Base-by-base conservation (phyloP, 1,140 invertebrate species). In the Acromyrmex charruanus region DNA sequence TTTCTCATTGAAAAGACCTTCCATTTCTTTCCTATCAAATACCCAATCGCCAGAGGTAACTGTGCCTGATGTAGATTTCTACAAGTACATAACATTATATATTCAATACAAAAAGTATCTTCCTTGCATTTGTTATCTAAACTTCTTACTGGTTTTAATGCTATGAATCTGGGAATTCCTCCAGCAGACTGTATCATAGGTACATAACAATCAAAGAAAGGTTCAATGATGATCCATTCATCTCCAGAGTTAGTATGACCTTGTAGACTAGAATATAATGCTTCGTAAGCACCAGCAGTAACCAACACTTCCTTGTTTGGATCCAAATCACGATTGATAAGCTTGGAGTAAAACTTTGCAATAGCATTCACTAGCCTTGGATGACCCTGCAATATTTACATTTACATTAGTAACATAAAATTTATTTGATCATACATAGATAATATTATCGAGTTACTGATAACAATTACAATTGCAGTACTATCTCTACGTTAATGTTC, bases 191-290 rank as follows among this genome's bases (percentile, higher is more conserved):
- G 96, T 1, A 99, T 97, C 98, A 99, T 99, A 2, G 99, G 98
- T 86, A 98, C 98, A 94, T 99, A 99, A 93, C 99, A 99, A 94
- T 99, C 99, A 94, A 99, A 99, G 95, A 98, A 99, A 10, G 99
- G 99, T 94, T 99, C 99, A 87, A 99, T 99, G 44, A 99, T 98
- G 87, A 99, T 99, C 86, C 99, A 98, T 95, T 99, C 98, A 95
- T 98, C 97, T 2, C 98, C 98, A 66, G 96, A 96, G 90, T 97
- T 97, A 10, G 99, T 97, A 92, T 98, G 97, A 31, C 99, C 99
- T 95, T 97, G 95, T 81, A 99, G 97, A 21, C 98, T 95, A 87
- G 97, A 97, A 94, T 97, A 99, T 0, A 99, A 94, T n/a, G 97
- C 98, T 95, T 99, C 98, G 94, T 99, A 99, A 12, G 99, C 99